Evolutionary conservation across 2,113 vertebrate species (phyloP).

Genomic region (Hyla sarda): DNA sequence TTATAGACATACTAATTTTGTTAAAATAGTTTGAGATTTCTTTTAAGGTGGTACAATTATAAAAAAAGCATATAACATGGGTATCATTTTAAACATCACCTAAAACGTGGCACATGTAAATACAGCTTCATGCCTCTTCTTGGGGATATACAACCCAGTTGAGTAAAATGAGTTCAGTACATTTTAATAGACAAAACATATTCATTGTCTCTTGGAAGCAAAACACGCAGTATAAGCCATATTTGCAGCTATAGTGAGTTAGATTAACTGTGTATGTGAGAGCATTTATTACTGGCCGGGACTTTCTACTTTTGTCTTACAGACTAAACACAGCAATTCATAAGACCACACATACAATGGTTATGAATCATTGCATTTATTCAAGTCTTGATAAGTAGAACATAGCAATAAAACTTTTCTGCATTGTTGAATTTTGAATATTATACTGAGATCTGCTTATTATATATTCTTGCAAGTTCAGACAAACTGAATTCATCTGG

Average conservation of each 20-base stretch:
- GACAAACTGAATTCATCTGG: neutral
- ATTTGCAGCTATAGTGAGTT: neutral
- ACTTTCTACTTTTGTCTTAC: neutral
- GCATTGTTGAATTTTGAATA: neutral
- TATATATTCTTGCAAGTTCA: neutral
- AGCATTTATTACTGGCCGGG: neutral
- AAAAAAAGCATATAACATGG: no score
- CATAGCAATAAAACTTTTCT: neutral
- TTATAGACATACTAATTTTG: no score
- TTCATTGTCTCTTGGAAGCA: neutral
- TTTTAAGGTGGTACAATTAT: no score
- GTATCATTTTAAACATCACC: no score
- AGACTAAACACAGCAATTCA: conserved; percentile 21
- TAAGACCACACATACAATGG: conserved; percentile 28
- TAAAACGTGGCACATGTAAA: neutral
- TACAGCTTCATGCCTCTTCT: neutral
- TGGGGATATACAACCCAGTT: neutral
- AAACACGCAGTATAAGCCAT: neutral
- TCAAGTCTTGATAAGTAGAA: neutral
- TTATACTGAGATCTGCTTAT: neutral
- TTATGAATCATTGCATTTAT: conserved; percentile 19
- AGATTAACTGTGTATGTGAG: conserved; percentile 5
- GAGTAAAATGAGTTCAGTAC: conserved; percentile 11
- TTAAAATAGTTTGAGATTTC: no score
- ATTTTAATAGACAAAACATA: conserved; percentile 14